These are phyloP conservation scores for Actinia tenebrosa DNA, from an alignment of 64 coral and sea anemone genomes.

Conservation along the genomic window DNA sequence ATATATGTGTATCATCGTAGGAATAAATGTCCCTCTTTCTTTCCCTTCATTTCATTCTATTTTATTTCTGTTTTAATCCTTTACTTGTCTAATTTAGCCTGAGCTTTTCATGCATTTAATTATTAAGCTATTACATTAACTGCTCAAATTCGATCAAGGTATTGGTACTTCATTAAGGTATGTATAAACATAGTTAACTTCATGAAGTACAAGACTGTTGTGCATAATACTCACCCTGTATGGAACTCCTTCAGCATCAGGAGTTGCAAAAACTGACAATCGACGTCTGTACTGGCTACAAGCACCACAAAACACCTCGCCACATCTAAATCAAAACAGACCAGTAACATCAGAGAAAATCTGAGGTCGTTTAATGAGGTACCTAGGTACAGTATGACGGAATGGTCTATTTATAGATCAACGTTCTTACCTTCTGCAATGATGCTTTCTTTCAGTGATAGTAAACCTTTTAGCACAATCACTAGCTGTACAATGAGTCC, in stretches of 20 bases:
- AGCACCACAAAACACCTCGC: slow-evolving; percentile 94
- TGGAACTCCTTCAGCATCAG: slow-evolving; percentile 71
- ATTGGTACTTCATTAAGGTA: no score
- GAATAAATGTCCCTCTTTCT: no score
- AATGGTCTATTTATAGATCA: not conserved
- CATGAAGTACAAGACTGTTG: no score
- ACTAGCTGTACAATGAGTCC: slow-evolving; percentile 42
- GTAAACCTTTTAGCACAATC: slow-evolving; percentile 75
- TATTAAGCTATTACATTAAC: no score
- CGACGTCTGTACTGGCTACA: slow-evolving; percentile 75
- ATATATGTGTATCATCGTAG: no score
- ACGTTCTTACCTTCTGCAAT: slow-evolving; percentile 73
- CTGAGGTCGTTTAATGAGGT: no score
- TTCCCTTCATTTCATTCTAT: no score
- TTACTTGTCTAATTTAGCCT: no score
- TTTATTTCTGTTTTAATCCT: no score
- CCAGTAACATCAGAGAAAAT: not conserved
- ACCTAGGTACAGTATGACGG: not conserved
- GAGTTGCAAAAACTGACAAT: slow-evolving; percentile 56
- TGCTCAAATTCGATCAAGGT: no score
- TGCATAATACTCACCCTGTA: slow-evolving; percentile 60
- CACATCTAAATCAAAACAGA: slow-evolving; percentile 55
- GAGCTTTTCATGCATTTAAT: no score
- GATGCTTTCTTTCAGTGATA: slow-evolving; percentile 88
- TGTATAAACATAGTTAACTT: no score